Percentiles rank a stretch among this genome's conserved stretches.
phyloP scores from a whole-genome alignment of 2,113 vertebrate species.

The Hypomesus transpacificus region DNA sequence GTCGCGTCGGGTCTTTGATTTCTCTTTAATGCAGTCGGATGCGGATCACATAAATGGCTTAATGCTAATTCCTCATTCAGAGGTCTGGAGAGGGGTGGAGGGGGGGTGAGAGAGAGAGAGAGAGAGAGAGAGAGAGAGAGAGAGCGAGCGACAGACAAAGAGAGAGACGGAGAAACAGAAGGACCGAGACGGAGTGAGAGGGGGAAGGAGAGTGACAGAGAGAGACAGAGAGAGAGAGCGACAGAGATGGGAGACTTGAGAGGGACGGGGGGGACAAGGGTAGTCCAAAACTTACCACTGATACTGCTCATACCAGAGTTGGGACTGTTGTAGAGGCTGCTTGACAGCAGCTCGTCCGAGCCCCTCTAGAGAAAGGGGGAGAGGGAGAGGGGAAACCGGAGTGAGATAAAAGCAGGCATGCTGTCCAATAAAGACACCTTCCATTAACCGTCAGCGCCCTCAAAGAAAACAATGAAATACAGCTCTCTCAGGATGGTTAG shows the following conservation, averaged over 20 bases:
- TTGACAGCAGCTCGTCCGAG: slow-evolving; percentile 94
- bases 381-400: background rate
- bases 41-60: slow-evolving; percentile 12
- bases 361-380: slow-evolving; percentile 79
- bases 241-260: background rate
- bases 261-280: background rate
- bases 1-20: slow-evolving; percentile 22
- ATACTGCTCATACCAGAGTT: slow-evolving; percentile 92
- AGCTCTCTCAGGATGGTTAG: slow-evolving; percentile 50
- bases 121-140: background rate
- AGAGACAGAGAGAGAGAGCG: background rate
- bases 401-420: slow-evolving; percentile 20
- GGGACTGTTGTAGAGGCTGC: slow-evolving; percentile 93
- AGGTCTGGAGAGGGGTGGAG: background rate
- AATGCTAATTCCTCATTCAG: slow-evolving; percentile 17
- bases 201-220: background rate
- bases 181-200: background rate
- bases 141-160: background rate
- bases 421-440: slow-evolving; percentile 26
- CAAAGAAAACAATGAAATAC: slow-evolving; percentile 46
- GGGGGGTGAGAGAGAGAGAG: background rate
- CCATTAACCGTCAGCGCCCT: slow-evolving; percentile 32
- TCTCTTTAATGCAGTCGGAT: slow-evolving; percentile 14
- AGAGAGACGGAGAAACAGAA: no score
- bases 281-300: slow-evolving; percentile 82